Percentiles rank a stretch among this genome's conserved stretches.
These are phyloP conservation scores for Macroramphosus scolopax DNA, from an alignment of 2,797 vertebrate genomes.

Conservation along the genomic window DNA sequence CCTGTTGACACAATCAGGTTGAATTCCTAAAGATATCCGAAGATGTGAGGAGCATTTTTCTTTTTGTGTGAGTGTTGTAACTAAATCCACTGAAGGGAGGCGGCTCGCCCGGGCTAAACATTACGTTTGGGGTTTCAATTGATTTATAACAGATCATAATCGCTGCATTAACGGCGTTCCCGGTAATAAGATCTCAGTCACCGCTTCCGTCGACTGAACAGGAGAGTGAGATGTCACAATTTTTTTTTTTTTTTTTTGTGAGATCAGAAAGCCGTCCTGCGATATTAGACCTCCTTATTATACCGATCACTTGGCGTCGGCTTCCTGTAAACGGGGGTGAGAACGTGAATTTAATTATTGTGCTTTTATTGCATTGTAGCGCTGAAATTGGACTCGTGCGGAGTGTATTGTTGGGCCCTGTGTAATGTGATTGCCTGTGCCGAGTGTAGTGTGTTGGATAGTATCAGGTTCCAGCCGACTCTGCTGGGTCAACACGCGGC, in stretches of 20 bases:
- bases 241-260: no score
- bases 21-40: conserved; percentile 71
- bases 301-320: conserved; percentile 67
- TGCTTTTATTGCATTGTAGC: conserved; percentile 86
- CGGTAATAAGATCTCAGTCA: conserved; percentile 75
- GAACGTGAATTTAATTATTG: conserved; percentile 88
- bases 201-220: conserved; percentile 66
- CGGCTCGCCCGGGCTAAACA: conserved; percentile 71
- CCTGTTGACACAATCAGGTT: conserved; percentile 70
- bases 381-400: conserved; percentile 87
- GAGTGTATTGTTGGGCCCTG: conserved; percentile 87
- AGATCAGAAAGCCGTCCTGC: conserved; percentile 58
- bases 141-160: conserved; percentile 79
- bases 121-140: conserved; percentile 76
- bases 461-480: conserved; percentile 92
- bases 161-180: conserved; percentile 74
- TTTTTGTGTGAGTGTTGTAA: conserved; percentile 67
- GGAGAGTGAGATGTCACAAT: conserved; percentile 70
- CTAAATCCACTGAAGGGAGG: conserved; percentile 69
- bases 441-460: conserved; percentile 89
- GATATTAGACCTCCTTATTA: conserved; percentile 69
- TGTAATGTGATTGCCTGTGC: conserved; percentile 97
- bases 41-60: conserved; percentile 54
- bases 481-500: conserved; percentile 92
- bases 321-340: conserved; percentile 84